Percentiles rank a stretch among this genome's conserved stretches.
Conservation (phyloP, 30 jellyfish, hydroid and myxozoan genomes). For the Hydractinia echinata region DNA sequence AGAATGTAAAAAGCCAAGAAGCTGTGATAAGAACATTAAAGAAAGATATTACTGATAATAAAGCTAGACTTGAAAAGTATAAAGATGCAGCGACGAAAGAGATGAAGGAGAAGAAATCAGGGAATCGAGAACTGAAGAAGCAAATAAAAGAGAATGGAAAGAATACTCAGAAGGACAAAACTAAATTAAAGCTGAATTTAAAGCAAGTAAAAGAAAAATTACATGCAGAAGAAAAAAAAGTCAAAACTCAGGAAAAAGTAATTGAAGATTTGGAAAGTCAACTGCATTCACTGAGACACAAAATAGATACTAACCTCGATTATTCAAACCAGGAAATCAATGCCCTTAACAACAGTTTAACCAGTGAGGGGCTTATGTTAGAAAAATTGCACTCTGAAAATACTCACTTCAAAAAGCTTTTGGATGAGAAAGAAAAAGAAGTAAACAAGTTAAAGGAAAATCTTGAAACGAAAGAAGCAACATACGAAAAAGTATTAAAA, state of each 20-base stretch:
- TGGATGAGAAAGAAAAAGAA: conserved; percentile 38
- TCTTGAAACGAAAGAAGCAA: conserved; percentile 20
- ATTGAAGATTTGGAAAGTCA: not conserved
- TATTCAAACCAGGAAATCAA: not conserved
- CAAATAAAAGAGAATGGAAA: conserved; percentile 22
- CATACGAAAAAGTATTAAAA: conserved; percentile 27
- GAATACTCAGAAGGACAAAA: not conserved
- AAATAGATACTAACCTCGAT: conserved; percentile 1
- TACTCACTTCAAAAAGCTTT: conserved; percentile 29
- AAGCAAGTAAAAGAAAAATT: not conserved
- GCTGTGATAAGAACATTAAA: conserved; percentile 18
- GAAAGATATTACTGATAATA: conserved; percentile 15
- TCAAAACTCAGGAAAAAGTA: not conserved
- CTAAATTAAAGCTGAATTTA: not conserved
- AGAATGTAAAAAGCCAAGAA: conserved; percentile 30
- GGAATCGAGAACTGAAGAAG: conserved; percentile 13
- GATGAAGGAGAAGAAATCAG: conserved; percentile 20
- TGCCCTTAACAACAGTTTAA: not conserved
- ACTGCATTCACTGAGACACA: not conserved
- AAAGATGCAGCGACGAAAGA: conserved; percentile 7
- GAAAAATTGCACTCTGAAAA: conserved; percentile 30
- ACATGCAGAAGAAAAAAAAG: not conserved
- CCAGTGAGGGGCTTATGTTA: not conserved
- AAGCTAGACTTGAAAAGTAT: conserved; percentile 5
- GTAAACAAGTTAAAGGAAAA: not conserved